These are phyloP conservation scores for Rhadina sibilatrix DNA, from an alignment of 2,113 vertebrate species.

Conservation along the genomic window DNA sequence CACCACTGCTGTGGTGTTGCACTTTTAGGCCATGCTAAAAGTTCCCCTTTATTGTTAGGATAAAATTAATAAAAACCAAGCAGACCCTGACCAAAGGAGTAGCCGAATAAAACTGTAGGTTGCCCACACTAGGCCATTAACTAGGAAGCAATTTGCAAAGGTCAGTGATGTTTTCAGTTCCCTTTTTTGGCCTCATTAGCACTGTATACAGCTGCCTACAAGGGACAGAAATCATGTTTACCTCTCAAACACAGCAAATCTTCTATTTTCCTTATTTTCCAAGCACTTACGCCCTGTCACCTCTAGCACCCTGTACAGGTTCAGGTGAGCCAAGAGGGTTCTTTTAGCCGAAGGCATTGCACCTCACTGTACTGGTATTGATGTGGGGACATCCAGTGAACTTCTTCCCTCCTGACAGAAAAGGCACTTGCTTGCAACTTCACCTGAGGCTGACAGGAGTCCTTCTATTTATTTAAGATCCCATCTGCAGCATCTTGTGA, in stretches of 20 bases:
- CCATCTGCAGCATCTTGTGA: neutral
- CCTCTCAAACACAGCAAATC: neutral
- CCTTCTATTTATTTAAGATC: neutral
- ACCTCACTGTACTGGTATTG: neutral
- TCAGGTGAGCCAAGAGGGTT: neutral
- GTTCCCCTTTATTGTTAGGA: slow-evolving; percentile 16
- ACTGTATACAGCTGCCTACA: neutral
- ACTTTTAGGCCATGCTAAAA: slow-evolving; percentile 31
- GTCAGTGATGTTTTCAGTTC: neutral
- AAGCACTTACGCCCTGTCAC: neutral
- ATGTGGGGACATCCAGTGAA: neutral
- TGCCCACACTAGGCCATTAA: neutral
- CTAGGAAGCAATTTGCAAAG: slow-evolving; percentile 7
- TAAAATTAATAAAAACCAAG: slow-evolving; percentile 23
- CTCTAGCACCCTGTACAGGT: neutral
- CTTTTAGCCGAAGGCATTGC: neutral
- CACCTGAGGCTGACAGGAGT: neutral
- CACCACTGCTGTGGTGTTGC: slow-evolving; percentile 18
- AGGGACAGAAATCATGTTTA: neutral
- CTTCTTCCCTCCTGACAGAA: neutral
- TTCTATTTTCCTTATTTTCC: neutral
- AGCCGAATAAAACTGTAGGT: slow-evolving; percentile 1
- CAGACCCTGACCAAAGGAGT: slow-evolving; percentile 23
- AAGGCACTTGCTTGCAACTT: neutral
- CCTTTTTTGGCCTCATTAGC: neutral